Percentiles rank a stretch among this genome's conserved stretches.
Conservation (phyloP, 2,888 invertebrate genomes). For the Syrista parreyssii region DNA sequence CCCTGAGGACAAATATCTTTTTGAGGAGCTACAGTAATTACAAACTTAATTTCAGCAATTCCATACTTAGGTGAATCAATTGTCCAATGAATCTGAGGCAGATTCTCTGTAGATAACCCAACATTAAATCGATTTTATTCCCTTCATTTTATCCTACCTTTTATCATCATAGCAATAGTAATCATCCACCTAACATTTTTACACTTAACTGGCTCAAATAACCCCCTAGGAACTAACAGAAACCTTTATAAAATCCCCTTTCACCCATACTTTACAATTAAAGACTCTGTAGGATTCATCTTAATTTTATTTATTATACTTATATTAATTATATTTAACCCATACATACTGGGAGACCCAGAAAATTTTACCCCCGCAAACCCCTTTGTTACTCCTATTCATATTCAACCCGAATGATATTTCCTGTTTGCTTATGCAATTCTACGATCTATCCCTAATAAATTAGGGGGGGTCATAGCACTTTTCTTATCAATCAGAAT, state of each 20-base stretch:
- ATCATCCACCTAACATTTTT: conserved; percentile 75
- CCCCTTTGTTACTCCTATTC: conserved; percentile 76
- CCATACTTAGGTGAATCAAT: conserved; percentile 74
- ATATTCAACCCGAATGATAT: conserved; percentile 89
- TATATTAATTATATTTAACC: conserved; percentile 69
- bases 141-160: conserved; percentile 79
- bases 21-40: conserved; percentile 85
- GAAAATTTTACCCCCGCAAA: conserved; percentile 82
- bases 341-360: conserved; percentile 75
- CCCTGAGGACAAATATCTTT: conserved; percentile 87
- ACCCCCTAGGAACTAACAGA: conserved; percentile 74
- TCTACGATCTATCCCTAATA: conserved; percentile 83
- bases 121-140: conserved; percentile 83
- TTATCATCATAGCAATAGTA: conserved; percentile 73
- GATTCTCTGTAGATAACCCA: conserved; percentile 79
- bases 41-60: conserved; percentile 78
- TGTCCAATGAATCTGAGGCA: conserved; percentile 81
- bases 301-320: conserved; percentile 68
- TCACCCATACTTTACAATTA: conserved; percentile 74
- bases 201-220: conserved; percentile 77
- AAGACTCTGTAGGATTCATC: conserved; percentile 74
- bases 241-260: conserved; percentile 78
- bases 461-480: conserved; percentile 80
- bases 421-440: conserved; percentile 86
- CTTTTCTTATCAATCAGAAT: conserved; percentile 76